phyloP scores from a whole-genome alignment of 1,140 invertebrate species.

The Caenorhabditis brenneri region DNA sequence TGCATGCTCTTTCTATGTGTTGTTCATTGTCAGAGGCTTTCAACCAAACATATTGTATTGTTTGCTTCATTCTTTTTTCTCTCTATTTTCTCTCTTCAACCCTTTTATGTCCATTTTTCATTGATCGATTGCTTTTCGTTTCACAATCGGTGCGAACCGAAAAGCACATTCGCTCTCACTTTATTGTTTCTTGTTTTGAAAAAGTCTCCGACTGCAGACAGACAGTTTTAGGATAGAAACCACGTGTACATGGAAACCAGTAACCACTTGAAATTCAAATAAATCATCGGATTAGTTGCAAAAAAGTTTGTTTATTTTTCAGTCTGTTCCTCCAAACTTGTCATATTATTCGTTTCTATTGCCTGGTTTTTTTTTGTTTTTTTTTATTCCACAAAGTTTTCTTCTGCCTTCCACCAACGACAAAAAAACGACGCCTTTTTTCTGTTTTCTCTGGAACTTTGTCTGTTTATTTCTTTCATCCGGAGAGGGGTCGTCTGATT shows the following conservation, averaged over 20 bases:
- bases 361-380: not conserved
- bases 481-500: slow-evolving; percentile 1
- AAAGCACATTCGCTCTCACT: not conserved
- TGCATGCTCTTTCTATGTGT: not conserved
- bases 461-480: not conserved
- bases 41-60: not conserved
- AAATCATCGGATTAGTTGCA: not conserved
- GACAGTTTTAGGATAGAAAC: too few relatives aligned
- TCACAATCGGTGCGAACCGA: not conserved
- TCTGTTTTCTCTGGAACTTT: slow-evolving; percentile 32
- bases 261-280: not conserved
- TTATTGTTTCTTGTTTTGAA: not conserved
- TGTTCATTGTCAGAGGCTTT: not conserved
- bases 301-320: not conserved
- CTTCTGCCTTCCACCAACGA: not conserved
- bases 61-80: not conserved
- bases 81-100: not conserved
- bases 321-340: not conserved
- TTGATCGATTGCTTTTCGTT: not conserved
- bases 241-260: too few relatives aligned
- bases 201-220: too few relatives aligned
- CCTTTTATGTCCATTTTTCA: not conserved
- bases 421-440: slow-evolving; percentile 34
- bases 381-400: slow-evolving; percentile 7
- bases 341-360: slow-evolving; percentile 15